Evolutionary conservation across 2,797 vertebrate genomes (phyloP), one percentile per base, ranked within the genome.

Genomic region (Gouania willdenowi): DNA sequence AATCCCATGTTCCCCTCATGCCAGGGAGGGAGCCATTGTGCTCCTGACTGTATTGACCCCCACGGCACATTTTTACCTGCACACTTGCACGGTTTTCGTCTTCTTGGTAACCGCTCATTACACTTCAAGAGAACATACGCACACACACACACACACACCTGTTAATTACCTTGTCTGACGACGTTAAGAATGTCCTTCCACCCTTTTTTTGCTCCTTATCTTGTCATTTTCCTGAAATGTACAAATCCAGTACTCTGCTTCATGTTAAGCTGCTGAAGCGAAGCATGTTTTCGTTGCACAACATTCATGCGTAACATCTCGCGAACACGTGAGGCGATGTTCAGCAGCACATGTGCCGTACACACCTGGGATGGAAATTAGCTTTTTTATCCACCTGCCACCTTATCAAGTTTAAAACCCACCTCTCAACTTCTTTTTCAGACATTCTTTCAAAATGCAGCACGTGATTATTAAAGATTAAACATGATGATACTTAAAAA

Each of bases 131-230:
- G 18, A 20, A 35, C 28, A n/a, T 27, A 39, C 8, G 35, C 45
- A 20, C 19, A 4, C 2, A 5, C 5, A 20, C 19, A 20, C 19
- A 54, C 34, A 68, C 50, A 66, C 47, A 35, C 41, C 58, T 56
- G 51, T 23, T 46, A 45, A 51, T 74, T 55, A 57, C 32, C 8
- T n/a, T 38, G 26, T 27, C 43, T 14, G 3, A 53, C 27, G 24
- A 18, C 12, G 1, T 12, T 20, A 29, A 49, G 33, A 49, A 50
- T 45, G 38, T 46, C 33, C 11, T 51, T 38, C 46, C 36, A 41
- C 34, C 27, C 14, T n/a, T n/a, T n/a, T n/a, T 21, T 19, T 34
- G 39, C 24, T 66, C 39, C 71, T 77, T 72, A 71, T 65, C 38
- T 45, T 79, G 62, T 72, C 58, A 67, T 27, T 16, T 4, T 14